These are phyloP conservation scores for Acleris sparsana DNA, from an alignment of 2,888 invertebrate genomes.

Conservation along the genomic window DNA sequence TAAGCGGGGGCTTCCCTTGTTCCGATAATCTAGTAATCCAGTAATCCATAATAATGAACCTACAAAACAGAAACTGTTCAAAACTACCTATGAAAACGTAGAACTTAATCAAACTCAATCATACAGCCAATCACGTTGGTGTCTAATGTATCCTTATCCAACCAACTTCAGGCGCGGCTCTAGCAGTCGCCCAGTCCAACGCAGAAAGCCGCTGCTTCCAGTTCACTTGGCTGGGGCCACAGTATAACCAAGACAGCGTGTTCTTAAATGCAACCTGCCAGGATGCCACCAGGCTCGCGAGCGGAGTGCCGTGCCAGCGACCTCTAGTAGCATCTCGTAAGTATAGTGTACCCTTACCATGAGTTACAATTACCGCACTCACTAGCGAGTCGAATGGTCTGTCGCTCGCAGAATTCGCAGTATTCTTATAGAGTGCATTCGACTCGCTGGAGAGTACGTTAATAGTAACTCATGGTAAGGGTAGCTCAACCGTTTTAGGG, in stretches of 20 bases:
- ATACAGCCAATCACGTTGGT: neutral
- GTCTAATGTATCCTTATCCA: neutral
- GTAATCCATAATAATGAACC: no score
- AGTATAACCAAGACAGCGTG: constrained; percentile 80
- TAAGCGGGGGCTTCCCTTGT: constrained; percentile 10
- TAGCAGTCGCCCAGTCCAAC: constrained; percentile 47
- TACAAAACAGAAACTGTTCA: no score
- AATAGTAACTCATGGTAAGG: no score
- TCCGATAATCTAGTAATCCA: constrained; percentile 8
- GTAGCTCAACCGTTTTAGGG: no score
- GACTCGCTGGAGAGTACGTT: no score
- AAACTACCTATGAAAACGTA: no score
- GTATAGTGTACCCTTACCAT: constrained; percentile 41
- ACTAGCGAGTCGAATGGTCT: no score
- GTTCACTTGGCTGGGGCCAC: constrained; percentile 88
- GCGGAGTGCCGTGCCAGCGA: constrained; percentile 84
- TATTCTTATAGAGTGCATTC: no score
- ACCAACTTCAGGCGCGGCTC: constrained; percentile 47
- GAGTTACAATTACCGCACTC: no score
- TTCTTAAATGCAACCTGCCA: constrained; percentile 82
- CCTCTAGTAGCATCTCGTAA: constrained; percentile 87
- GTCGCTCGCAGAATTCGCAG: no score
- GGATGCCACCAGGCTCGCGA: constrained; percentile 76
- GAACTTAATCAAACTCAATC: no score
- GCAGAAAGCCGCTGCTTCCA: constrained; percentile 79